phyloP scores from a whole-genome alignment of 2,797 vertebrate genomes.

The Apodemus agrarius region DNA sequence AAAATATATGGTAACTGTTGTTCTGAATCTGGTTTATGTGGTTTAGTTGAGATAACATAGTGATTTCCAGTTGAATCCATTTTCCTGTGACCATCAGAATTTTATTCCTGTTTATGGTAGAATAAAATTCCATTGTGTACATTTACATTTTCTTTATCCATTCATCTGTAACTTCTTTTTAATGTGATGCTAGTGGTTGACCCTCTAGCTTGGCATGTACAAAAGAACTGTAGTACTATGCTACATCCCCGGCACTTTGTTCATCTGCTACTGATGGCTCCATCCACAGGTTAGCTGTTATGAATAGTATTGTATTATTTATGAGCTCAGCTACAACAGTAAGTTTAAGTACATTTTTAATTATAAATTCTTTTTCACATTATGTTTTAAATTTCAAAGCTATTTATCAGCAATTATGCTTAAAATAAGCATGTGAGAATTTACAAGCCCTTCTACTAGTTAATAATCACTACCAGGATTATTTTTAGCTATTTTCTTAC shows the following conservation, averaged over 20 bases:
- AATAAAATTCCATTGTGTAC: not conserved
- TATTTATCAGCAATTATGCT: slow-evolving; percentile 31
- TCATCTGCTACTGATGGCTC: not conserved
- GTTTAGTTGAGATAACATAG: not conserved
- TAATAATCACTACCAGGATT: slow-evolving; percentile 32
- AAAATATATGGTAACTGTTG: not conserved
- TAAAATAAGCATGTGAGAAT: slow-evolving; percentile 25
- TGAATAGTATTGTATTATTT: not conserved
- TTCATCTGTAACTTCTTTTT: not conserved
- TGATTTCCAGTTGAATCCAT: not conserved
- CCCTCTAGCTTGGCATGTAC: not conserved
- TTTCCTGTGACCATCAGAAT: not conserved
- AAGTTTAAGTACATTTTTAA: slow-evolving; percentile 15
- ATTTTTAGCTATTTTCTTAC: not conserved
- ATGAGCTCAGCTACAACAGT: not conserved
- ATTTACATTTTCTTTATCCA: not conserved
- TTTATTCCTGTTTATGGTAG: not conserved
- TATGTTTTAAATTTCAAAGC: not conserved
- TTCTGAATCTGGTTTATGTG: not conserved
- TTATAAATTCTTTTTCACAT: slow-evolving; percentile 7
- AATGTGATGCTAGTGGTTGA: not conserved
- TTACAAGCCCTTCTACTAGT: not conserved
- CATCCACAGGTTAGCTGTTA: not conserved
- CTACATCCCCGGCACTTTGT: not conserved
- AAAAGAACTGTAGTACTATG: not conserved